Percentiles rank a stretch among this genome's conserved stretches.
These are phyloP conservation scores for Zapus hudsonius DNA, from an alignment of 2,113 vertebrate species.

Conservation along the genomic window DNA sequence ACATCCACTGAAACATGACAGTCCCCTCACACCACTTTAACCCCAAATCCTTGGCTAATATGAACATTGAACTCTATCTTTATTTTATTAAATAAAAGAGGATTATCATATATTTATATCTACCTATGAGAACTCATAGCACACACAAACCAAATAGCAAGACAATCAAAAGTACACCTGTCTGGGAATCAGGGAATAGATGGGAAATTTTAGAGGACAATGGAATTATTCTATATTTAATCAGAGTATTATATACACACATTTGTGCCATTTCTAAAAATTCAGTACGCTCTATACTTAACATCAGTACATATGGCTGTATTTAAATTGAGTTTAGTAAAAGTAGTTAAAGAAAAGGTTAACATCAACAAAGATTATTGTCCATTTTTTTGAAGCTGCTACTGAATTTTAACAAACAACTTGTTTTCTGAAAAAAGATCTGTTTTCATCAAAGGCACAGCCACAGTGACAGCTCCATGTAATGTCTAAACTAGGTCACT, in stretches of 20 bases:
- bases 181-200: background rate
- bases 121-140: background rate
- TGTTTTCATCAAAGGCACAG: background rate
- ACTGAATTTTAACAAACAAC: background rate
- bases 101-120: too few relatives aligned
- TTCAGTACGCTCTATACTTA: background rate
- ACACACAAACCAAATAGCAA: background rate
- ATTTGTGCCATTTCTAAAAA: background rate
- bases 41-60: background rate
- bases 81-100: too few relatives aligned
- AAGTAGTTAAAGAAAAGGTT: background rate
- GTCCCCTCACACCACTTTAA: background rate
- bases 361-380: background rate
- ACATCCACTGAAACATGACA: rapidly evolving
- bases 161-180: background rate
- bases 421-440: background rate
- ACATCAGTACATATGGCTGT: background rate
- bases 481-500: background rate
- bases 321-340: background rate
- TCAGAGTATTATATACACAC: background rate
- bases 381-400: background rate
- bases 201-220: background rate
- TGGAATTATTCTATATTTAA: background rate
- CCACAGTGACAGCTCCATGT: background rate
- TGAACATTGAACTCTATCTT: constrained; percentile 27